A percentile compares a stretch with the other conserved stretches of the same genome.
Evolutionary conservation across 2,888 invertebrate genomes (phyloP).

Genomic region (Allophyes oxyacanthae): DNA sequence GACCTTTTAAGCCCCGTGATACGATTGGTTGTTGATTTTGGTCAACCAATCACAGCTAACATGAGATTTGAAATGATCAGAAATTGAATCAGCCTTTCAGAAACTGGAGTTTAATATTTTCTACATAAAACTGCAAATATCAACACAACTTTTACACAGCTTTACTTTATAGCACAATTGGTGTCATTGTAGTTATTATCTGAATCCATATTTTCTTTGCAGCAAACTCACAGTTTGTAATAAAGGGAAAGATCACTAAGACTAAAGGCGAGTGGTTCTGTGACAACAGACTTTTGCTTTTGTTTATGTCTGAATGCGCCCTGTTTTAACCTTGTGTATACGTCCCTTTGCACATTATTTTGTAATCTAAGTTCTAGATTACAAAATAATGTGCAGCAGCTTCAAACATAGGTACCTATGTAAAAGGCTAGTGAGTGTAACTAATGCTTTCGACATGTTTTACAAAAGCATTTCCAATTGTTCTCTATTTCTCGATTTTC

Average conservation of each 20-base stretch:
- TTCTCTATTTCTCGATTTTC: too few relatives aligned
- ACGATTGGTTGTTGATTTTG: too few relatives aligned
- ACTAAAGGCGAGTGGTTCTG: constrained; percentile 79
- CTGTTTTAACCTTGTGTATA: constrained; percentile 35
- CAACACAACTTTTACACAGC: too few relatives aligned
- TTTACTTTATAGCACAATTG: background rate
- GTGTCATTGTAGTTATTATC: background rate
- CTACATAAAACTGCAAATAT: too few relatives aligned
- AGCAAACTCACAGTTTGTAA: constrained; percentile 75
- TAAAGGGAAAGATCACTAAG: constrained; percentile 78
- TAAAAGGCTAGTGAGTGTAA: too few relatives aligned
- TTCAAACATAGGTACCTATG: constrained; percentile 12
- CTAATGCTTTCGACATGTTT: too few relatives aligned
- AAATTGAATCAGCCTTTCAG: too few relatives aligned
- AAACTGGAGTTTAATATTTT: too few relatives aligned
- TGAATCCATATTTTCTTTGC: constrained; percentile 69
- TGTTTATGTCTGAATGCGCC: constrained; percentile 51
- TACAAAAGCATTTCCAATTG: too few relatives aligned
- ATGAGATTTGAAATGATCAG: too few relatives aligned
- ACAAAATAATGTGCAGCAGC: constrained; percentile 2
- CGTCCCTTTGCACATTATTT: constrained; percentile 10
- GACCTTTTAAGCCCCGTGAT: too few relatives aligned
- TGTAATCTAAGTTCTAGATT: constrained; percentile 3
- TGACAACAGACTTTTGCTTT: constrained; percentile 37
- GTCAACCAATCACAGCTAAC: too few relatives aligned